Evolutionary conservation across 2,888 invertebrate genomes (phyloP).

Genomic region (Acrobasis repandana): DNA sequence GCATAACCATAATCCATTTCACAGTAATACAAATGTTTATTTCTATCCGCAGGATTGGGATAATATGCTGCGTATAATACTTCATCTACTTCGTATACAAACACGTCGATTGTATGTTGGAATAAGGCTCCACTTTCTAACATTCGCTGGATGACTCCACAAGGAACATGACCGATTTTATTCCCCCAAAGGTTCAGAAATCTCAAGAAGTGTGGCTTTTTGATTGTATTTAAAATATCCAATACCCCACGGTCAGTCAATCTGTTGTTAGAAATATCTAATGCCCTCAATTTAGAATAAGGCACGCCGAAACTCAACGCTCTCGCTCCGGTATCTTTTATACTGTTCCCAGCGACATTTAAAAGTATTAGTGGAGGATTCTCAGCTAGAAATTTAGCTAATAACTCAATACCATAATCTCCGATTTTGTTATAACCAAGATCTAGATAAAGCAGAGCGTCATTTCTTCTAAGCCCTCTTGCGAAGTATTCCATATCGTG

Average conservation of each 20-base stretch:
- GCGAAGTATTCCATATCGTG: slow-evolving; percentile 83
- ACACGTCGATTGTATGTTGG: slow-evolving; percentile 66
- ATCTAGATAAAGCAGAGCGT: slow-evolving; percentile 81
- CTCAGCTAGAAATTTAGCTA: slow-evolving; percentile 78
- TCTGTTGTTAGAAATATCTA: slow-evolving; percentile 83
- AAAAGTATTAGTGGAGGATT: slow-evolving; percentile 76
- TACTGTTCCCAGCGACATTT: slow-evolving; percentile 81
- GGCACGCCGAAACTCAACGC: slow-evolving; percentile 81
- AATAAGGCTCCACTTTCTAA: slow-evolving; percentile 56
- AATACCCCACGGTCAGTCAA: slow-evolving; percentile 78
- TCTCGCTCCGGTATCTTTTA: slow-evolving; percentile 82
- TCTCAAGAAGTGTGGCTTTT: slow-evolving; percentile 71
- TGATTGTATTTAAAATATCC: slow-evolving; percentile 80
- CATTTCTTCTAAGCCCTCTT: slow-evolving; percentile 76
- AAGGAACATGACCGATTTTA: slow-evolving; percentile 63
- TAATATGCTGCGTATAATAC: slow-evolving; percentile 63
- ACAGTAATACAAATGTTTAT: slow-evolving; percentile 81
- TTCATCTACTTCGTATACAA: slow-evolving; percentile 62
- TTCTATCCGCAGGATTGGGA: slow-evolving; percentile 70
- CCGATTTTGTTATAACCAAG: slow-evolving; percentile 84
- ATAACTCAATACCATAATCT: slow-evolving; percentile 79
- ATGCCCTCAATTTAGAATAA: slow-evolving; percentile 79
- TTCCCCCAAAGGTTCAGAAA: slow-evolving; percentile 75
- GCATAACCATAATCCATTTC: slow-evolving; percentile 72
- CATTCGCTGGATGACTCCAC: slow-evolving; percentile 66